Base-by-base conservation (phyloP, 2,888 invertebrate genomes). In the Belgica antarctica region DNA sequence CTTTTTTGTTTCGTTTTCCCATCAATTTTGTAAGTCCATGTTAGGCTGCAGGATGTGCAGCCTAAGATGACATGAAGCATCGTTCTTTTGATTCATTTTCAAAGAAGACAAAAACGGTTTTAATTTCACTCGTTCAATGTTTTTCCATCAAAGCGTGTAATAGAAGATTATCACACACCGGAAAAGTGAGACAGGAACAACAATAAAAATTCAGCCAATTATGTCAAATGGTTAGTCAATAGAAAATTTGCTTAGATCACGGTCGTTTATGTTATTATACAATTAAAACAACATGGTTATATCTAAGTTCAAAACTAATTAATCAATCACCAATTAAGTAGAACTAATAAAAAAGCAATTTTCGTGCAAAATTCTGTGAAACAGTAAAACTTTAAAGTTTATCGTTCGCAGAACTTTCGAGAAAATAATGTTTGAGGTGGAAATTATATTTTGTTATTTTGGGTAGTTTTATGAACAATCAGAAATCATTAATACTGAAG, bases 101-200 rank as follows among this genome's bases (percentile, higher is more conserved):
- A 27, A 17, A 27, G 24, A 36, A 17, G 8, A 27, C 28, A 78
- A 76, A 25, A 59, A 59, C 59, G 59, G 62, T 65, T 28, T 65
- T 63, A 52, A 52, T 59, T 59, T 27, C 59, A 12, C 27, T 59
- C 27, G 27, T 27, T 59, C 25, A n/a, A 24, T 52, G 52, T 22
- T 10, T 52, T 52, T 52, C n/a, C n/a, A n/a, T n/a, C 8, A 46
- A 46, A 7, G n/a, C n/a, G 19, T 52, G 59, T 25, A 59, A 59
- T 52, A 2, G 52, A 19, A 17, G 22, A 52, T 52, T 22, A 52
- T 52, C 22, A 52, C 52, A 52, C 52, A 31, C 31, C 41, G 36
- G 41, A 63, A 61, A 63, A 63, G 63, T 36, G 34, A 63, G 63
- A 63, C 17, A 31, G 63, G 17, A 19, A 63, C 34, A 63, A 34